Percentiles rank a stretch among this genome's conserved stretches.
Evolutionary conservation across 2,797 vertebrate genomes (phyloP).

Genomic region (Mionectes olivaceus): DNA sequence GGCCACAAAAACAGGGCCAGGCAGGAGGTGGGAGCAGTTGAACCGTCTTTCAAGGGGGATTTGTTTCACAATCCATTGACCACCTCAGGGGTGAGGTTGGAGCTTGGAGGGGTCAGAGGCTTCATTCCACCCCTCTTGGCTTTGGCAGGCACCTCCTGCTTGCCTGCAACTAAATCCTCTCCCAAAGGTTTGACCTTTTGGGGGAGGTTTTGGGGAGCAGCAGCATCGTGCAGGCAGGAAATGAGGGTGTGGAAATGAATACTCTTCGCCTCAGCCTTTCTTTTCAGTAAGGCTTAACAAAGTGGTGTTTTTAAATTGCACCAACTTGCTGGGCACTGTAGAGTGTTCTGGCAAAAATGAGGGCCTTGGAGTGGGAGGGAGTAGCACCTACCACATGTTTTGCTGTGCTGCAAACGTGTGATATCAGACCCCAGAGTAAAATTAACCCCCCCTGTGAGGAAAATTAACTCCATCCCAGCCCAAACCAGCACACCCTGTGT

Average conservation of each 20-base stretch:
- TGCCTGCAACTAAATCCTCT: background rate
- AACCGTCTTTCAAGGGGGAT: rapidly evolving
- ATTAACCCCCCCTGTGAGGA: background rate
- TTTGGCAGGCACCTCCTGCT: background rate
- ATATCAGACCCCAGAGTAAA: background rate
- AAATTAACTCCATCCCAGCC: background rate
- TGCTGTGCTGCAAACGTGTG: background rate
- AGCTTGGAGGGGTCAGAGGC: background rate
- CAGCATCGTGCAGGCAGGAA: rapidly evolving
- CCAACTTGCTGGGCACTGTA: background rate
- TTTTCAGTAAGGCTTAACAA: background rate
- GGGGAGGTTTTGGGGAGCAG: background rate
- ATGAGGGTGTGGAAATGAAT: background rate
- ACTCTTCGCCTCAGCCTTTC: background rate
- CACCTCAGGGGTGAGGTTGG: background rate
- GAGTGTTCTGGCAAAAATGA: background rate
- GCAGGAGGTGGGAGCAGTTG: background rate
- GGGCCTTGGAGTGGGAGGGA: background rate
- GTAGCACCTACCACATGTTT: rapidly evolving
- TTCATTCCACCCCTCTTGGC: background rate
- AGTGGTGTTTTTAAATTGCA: background rate
- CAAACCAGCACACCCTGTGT: background rate
- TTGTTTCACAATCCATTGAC: background rate
- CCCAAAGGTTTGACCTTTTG: background rate
- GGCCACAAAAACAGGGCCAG: background rate